phyloP scores from a whole-genome alignment of 2,797 vertebrate species.

The Alfaro cultratus region DNA sequence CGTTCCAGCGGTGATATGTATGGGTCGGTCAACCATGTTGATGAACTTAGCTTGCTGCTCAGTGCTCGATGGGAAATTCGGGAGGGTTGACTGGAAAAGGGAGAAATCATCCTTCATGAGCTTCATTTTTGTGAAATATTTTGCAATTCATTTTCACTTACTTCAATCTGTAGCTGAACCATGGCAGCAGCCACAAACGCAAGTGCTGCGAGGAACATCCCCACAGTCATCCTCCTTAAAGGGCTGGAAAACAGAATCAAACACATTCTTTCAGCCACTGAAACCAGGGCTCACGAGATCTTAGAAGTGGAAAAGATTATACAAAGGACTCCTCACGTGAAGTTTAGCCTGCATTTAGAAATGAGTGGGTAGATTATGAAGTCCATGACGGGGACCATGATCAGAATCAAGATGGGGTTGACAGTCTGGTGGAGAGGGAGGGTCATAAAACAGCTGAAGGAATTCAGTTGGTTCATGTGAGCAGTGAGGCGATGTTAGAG shows the following conservation, averaged over 20 bases:
- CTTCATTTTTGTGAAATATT: neutral
- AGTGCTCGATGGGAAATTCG: slow-evolving; percentile 78
- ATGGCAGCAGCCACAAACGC: slow-evolving; percentile 91
- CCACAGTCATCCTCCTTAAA: slow-evolving; percentile 90
- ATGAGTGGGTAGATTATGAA: slow-evolving; percentile 88
- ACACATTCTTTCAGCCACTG: neutral
- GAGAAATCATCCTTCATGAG: neutral
- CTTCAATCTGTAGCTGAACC: slow-evolving; percentile 92
- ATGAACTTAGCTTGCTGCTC: slow-evolving; percentile 84
- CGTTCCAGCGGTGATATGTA: slow-evolving; percentile 16
- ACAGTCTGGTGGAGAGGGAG: slow-evolving; percentile 82
- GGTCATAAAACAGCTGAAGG: neutral
- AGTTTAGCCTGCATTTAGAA: slow-evolving; percentile 89
- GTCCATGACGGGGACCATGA: slow-evolving; percentile 89
- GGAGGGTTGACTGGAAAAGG: slow-evolving; percentile 79
- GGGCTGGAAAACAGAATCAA: slow-evolving; percentile 78
- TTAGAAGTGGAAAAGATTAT: neutral
- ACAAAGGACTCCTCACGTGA: slow-evolving; percentile 82
- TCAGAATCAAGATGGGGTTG: slow-evolving; percentile 91
- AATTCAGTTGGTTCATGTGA: neutral
- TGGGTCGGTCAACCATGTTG: slow-evolving; percentile 66
- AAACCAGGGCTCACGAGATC: neutral
- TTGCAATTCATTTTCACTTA: slow-evolving; percentile 72
- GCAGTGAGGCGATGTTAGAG: neutral
- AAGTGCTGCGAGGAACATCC: slow-evolving; percentile 92